A percentile compares a stretch with the other conserved stretches of the same genome.
Evolutionary conservation across 2,888 invertebrate species (phyloP).

Genomic region (Plemyria rubiginata): DNA sequence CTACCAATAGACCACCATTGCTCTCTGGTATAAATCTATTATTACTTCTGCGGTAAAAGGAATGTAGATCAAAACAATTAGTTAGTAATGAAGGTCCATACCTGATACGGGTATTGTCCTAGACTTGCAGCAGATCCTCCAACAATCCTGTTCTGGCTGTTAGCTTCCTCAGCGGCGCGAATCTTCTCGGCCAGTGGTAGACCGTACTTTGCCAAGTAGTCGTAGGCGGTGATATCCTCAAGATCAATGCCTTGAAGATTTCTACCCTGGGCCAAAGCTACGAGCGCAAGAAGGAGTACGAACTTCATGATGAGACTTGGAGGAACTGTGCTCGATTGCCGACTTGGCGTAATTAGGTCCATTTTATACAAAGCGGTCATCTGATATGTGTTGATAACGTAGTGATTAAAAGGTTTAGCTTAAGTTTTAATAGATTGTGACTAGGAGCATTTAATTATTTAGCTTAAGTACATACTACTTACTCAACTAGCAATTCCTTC

Average conservation of each 20-base stretch:
- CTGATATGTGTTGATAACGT: background rate
- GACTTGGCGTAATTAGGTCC: background rate
- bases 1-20: too few species aligned
- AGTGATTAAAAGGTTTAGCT: constrained; percentile 4
- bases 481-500: too few species aligned
- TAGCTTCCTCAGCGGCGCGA: constrained; percentile 45
- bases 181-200: constrained; percentile 51
- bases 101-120: constrained; percentile 52
- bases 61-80: too few species aligned
- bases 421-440: background rate
- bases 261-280: constrained; percentile 39
- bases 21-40: too few species aligned
- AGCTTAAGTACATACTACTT: too few species aligned
- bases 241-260: constrained; percentile 20
- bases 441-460: too few species aligned
- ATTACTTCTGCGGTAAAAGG: too few species aligned
- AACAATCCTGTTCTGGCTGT: constrained; percentile 45
- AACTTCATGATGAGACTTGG: constrained; percentile 32
- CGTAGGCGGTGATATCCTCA: constrained; percentile 42
- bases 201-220: constrained; percentile 51
- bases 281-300: constrained; percentile 32
- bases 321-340: constrained; percentile 8
- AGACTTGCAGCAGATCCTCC: constrained; percentile 46
- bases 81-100: background rate
- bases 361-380: constrained; percentile 11